Base-by-base conservation (phyloP, 2,797 vertebrate species). In the Odontamblyopus rebecca region DNA sequence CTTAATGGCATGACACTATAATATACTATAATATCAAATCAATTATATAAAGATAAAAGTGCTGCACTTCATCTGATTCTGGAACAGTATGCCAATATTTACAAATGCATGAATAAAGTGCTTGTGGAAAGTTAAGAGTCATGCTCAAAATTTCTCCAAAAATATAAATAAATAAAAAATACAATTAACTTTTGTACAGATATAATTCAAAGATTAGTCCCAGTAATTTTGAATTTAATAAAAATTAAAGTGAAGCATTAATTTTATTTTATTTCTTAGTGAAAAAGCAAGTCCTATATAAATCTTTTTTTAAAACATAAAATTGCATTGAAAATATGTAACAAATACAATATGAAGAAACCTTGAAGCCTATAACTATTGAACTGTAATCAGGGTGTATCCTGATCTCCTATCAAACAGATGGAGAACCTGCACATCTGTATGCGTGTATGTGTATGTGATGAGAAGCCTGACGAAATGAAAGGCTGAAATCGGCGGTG, bases 381-480 rank as follows among this genome's bases (percentile, higher is more conserved):
- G n/a, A 19, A 19, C 51, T 19, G 69, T 5, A 57, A 38, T 63
- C 16, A 12, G 19, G 19, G 62, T 63, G 23, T 72, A 27, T 30
- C 32, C 15, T 56, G 23, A 11, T 70, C 60, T 32, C 27, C 12
- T 44, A 44, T 44, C 13, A 44, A 44, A 44, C 41, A 44, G 41
- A 44, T 44, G 41, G 41, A 44, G 12, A 13, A 12, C 3, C 41
- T 44, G 41, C 12, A 44, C 35, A 9, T n/a, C 59, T 73, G 27
- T 60, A n/a, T 41, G n/a, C 68, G 62, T 57, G 19, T 77, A 77
- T 82, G 79, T 73, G 71, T n/a, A 35, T 54, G 56, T 67, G 79
- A 74, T 70, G 78, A 44, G 11, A 44, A 44, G 41, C 67, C 76
- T 82, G 87, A 85, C 81, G 80, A 85, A 90, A 89, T 87, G 85